Evolutionary conservation across 2,888 invertebrate genomes (phyloP).

Genomic region (Netelia virgata): DNA sequence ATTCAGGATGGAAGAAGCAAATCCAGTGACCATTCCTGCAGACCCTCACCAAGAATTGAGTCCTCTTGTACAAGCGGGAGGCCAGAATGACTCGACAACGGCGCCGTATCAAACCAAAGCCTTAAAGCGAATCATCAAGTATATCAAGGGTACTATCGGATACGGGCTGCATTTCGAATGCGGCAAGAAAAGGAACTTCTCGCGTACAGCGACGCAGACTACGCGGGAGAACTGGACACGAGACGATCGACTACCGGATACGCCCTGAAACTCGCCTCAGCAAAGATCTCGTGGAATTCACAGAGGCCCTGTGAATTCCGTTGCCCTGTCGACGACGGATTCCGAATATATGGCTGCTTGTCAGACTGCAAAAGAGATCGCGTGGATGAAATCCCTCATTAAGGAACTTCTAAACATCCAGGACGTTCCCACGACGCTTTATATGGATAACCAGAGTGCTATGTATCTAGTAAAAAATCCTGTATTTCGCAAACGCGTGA

Average conservation of each 20-base stretch:
- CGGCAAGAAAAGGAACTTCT: conserved; percentile 24
- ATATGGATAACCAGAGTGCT: conserved; percentile 53
- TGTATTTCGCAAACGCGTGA: conserved; percentile 49
- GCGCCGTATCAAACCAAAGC: conserved; percentile 46
- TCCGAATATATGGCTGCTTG: conserved; percentile 76
- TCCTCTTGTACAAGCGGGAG: conserved; percentile 14
- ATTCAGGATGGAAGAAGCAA: conserved; percentile 68
- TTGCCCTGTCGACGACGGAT: conserved; percentile 73
- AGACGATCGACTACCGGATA: conserved; percentile 73
- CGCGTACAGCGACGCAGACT: conserved; percentile 71
- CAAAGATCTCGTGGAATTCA: conserved; percentile 69
- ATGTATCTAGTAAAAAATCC: conserved; percentile 49
- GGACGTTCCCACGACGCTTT: conserved; percentile 54
- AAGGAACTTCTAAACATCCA: conserved; percentile 64
- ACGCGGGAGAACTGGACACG: conserved; percentile 66
- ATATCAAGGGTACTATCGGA: conserved; percentile 55
- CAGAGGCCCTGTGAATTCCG: conserved; percentile 70
- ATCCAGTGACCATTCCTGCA: conserved; percentile 70
- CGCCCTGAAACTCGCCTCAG: conserved; percentile 64
- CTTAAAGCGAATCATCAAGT: conserved; percentile 54
- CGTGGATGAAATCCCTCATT: conserved; percentile 72
- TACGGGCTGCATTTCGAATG: conserved; percentile 54
- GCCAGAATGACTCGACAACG: background rate
- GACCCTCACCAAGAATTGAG: conserved; percentile 41
- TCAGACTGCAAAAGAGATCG: conserved; percentile 70